Base-by-base conservation (phyloP, 2,113 vertebrate species). In the Takifugu bimaculatus region DNA sequence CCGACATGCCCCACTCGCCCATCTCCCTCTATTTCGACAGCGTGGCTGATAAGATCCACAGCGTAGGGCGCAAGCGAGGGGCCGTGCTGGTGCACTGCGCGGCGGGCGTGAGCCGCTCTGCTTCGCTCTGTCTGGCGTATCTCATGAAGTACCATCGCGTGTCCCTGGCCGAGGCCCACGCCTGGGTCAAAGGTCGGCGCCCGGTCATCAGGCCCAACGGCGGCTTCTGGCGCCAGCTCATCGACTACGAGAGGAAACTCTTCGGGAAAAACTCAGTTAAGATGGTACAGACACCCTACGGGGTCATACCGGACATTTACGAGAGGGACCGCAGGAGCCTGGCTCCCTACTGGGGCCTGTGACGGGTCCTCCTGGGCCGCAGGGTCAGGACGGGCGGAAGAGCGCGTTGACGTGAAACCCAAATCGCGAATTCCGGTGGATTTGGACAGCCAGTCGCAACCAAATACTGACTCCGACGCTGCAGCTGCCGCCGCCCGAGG, bases 201-300 rank as follows among this genome's bases (percentile, higher is more conserved):
- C 96, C 96, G 0, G 88, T 98, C 73, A 98, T 98, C 56, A 88
- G 94, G 75, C 96, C 96, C 82, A 98, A 98, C 2, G 93, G 95
- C 2, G 96, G 96, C 74, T 98, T 98, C 93, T 98, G 96, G 96
- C 88, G 93, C 75, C 96, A 98, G 82, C 94, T 98, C 67, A 97
- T 98, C 71, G 94, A 97, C 72, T 98, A 98, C 3, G 96, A 98
- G 84, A 92, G 94, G 83, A 96, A 97, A 92, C 93, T 98, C 66
- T 98, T 94, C 11, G 96, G 96, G 64, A 95, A 94, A 83, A 94
- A 92, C 50, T 92, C 94, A 42, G 96, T 98, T 47, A 97, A 96
- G 92, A 96, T 98, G 95, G 92, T 98, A 80, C 94, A 96, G 90
- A 97, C 96, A 0, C 94, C 95, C 5, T 97, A 97, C 2, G 96